Conservation (phyloP, 2,888 invertebrate species). For the Cerceris ruficornis region DNA sequence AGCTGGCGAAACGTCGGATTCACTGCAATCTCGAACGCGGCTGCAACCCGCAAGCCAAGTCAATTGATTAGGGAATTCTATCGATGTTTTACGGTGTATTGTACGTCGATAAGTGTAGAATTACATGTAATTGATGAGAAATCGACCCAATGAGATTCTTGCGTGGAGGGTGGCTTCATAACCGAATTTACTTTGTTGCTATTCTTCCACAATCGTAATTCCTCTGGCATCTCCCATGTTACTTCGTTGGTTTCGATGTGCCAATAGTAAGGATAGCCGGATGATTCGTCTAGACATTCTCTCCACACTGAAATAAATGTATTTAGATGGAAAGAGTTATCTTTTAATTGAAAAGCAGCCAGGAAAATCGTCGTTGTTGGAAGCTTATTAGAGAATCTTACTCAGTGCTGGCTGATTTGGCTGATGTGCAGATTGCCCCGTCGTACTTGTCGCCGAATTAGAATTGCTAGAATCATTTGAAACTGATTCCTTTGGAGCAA, state of each 20-base stretch:
- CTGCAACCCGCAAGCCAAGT: no score
- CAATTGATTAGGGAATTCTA: no score
- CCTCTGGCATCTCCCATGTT: conserved; percentile 85
- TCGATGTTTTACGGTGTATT: no score
- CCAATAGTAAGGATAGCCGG: conserved; percentile 87
- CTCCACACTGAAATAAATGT: conserved; percentile 82
- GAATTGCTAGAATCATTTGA: conserved; percentile 38
- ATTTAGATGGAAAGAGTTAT: conserved; percentile 9
- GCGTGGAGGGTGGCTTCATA: conserved; percentile 29
- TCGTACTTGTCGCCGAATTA: conserved; percentile 24
- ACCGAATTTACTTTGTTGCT: conserved; percentile 50
- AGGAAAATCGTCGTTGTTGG: not conserved
- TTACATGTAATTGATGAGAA: conserved; percentile 55
- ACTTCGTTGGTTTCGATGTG: conserved; percentile 85
- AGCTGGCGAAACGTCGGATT: no score
- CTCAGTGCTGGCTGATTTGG: conserved; percentile 44
- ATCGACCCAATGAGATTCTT: conserved; percentile 57
- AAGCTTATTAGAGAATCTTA: conserved; percentile 8
- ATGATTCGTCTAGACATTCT: conserved; percentile 85
- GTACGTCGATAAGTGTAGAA: not conserved
- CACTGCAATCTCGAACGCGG: no score
- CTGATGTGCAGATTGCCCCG: conserved; percentile 18
- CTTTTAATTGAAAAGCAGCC: not conserved
- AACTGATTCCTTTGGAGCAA: conserved; percentile 70
- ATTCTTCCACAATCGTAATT: conserved; percentile 71